These are phyloP conservation scores for Synergus laeviventris DNA, from an alignment of 2,888 invertebrate genomes.

Conservation along the genomic window DNA sequence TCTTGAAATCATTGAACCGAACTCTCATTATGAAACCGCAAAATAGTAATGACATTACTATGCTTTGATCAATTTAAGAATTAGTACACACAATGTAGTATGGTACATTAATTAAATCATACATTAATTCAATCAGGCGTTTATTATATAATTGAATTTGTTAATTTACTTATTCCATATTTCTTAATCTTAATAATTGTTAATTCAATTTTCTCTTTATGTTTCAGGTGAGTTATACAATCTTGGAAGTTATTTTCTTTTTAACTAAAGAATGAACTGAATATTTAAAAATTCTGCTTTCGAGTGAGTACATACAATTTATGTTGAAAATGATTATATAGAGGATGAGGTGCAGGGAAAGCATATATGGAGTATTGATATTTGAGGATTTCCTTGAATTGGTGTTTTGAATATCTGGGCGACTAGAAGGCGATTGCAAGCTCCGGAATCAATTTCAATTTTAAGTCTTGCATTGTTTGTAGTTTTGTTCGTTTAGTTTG, in stretches of 20 bases:
- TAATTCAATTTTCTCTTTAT: conserved; percentile 6
- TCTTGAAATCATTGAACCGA: conserved; percentile 8
- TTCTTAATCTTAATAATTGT: background rate
- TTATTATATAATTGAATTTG: background rate
- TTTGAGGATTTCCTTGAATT: conserved; percentile 22
- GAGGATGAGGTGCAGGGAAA: background rate
- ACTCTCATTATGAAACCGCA: background rate
- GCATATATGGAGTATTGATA: background rate
- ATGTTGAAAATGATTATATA: background rate
- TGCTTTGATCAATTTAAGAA: background rate
- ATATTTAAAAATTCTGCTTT: background rate
- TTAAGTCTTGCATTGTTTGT: conserved; percentile 9
- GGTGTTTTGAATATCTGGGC: background rate
- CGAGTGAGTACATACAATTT: conserved; percentile 4
- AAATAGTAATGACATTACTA: background rate
- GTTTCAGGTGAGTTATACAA: conserved; percentile 14
- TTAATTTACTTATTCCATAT: background rate
- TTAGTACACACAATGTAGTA: background rate
- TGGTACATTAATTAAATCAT: background rate
- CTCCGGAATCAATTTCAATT: conserved; percentile 37
- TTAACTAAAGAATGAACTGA: background rate
- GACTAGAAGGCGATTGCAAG: background rate
- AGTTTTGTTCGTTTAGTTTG: conserved; percentile 31
- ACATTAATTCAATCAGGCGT: background rate
- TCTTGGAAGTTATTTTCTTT: background rate